phyloP scores from a whole-genome alignment of 2,113 vertebrate species.

The Struthio camelus region DNA sequence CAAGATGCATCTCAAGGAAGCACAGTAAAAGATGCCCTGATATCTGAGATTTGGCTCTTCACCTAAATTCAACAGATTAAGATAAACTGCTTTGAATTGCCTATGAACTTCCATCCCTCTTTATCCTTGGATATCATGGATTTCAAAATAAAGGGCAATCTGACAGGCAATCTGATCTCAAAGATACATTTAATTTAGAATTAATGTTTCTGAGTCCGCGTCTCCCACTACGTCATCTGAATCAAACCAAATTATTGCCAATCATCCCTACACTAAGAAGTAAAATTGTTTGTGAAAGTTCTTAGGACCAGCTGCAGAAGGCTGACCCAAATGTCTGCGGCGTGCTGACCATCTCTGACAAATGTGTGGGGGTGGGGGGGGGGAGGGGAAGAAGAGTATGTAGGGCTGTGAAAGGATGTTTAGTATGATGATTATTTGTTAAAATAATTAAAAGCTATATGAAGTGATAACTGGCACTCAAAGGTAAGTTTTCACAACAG shows the following conservation, averaged over 20 bases:
- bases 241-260: neutral
- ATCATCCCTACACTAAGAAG: neutral
- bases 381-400: fast-evolving
- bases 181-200: neutral
- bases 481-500: neutral
- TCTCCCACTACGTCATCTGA: neutral
- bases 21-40: neutral
- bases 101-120: neutral
- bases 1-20: neutral
- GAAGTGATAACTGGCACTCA: neutral
- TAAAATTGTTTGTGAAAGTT: neutral
- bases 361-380: too few relatives aligned
- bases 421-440: neutral
- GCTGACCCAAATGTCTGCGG: neutral
- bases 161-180: neutral
- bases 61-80: neutral
- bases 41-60: neutral
- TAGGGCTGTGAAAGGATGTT: neutral
- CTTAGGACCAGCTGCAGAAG: neutral
- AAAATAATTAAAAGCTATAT: neutral
- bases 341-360: too few relatives aligned
- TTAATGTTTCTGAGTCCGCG: neutral
- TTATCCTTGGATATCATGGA: neutral
- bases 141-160: neutral
- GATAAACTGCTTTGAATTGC: neutral